These are phyloP conservation scores for Alviniconcha strummeri DNA, from an alignment of 2,888 invertebrate species.

Conservation along the genomic window DNA sequence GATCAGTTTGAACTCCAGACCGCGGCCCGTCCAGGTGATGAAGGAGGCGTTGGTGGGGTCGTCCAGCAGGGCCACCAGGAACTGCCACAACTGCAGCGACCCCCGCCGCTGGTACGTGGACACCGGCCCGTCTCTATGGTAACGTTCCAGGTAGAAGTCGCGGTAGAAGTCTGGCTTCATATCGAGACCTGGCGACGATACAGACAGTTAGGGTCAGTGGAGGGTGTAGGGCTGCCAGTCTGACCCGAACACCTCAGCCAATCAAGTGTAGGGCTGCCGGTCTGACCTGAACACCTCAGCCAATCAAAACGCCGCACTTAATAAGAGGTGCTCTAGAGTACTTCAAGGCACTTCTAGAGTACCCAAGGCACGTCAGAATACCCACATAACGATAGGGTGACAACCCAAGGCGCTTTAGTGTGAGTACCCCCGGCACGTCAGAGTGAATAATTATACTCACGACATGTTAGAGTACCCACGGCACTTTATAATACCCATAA, in stretches of 20 bases:
- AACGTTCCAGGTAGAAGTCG: slow-evolving; percentile 65
- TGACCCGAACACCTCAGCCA: background rate
- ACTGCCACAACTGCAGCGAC: slow-evolving; percentile 89
- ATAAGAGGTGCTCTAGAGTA: background rate
- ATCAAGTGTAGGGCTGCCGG: background rate
- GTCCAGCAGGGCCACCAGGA: slow-evolving; percentile 85
- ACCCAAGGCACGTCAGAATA: no score
- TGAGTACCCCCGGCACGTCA: no score
- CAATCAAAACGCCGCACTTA: background rate
- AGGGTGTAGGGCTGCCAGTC: no score
- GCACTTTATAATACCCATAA: no score
- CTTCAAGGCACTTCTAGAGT: no score
- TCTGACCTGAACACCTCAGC: background rate
- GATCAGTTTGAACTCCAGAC: slow-evolving; percentile 95
- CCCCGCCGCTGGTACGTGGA: slow-evolving; percentile 71
- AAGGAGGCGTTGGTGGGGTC: slow-evolving; percentile 74
- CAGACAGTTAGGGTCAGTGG: no score
- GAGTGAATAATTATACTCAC: no score
- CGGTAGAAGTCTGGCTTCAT: slow-evolving; percentile 64
- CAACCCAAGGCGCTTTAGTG: no score
- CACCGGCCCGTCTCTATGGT: slow-evolving; percentile 61
- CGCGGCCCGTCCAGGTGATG: slow-evolving; percentile 95
- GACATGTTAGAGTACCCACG: no score
- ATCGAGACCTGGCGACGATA: slow-evolving; percentile 56
- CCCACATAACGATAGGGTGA: no score